Base-by-base conservation (phyloP, 2,797 vertebrate genomes). In the Anniella stebbinsi region DNA sequence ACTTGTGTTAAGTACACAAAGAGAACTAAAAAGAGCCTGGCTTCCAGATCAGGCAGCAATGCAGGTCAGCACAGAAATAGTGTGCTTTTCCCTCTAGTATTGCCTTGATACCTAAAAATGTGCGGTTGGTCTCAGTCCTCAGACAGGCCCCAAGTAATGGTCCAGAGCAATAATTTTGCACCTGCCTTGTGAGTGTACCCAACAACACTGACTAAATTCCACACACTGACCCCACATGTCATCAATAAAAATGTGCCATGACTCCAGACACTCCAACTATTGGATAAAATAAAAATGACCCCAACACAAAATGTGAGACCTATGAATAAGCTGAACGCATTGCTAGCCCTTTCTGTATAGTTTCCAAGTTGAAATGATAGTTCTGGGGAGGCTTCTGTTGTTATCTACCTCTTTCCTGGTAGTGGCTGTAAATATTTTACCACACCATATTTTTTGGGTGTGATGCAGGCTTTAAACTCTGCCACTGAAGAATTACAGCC, bases 231-330 rank as follows among this genome's bases (percentile, higher is more conserved):
- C 51, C n/a, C 12, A 54, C 41, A 10, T 51, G 8, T 21, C 28
- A 57, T 3, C 25, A 63, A 86, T 36, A 80, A 33, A 48, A 86
- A 92, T 7, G 2, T 8, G 1, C 0, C 17, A 0, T 8, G 48
- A 4, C 15, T 15, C 11, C 21, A 10, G 57, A 33, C 2, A 38
- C 38, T 2, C 0, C 77, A 0, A 0, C 7, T 57, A 1, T 2
- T 86, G 18, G 0, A 3, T 86, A 86, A 38, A 3, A 70, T 0
- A 0, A 0, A 2, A 0, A 0, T n/a, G 41, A 82, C 25, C 57
- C 23, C 5, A 6, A 10, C n/a, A 83, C 28, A 66, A 48, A 63
- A 66, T 11, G 17, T n/a, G 4, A 83, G 66, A 17, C 3, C 28
- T 54, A 70, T 60, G 54, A 83, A 84, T 38, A 76, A 36, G 4